Base-by-base conservation (phyloP, 2,113 vertebrate genomes). In the Rhinoptilus africanus region DNA sequence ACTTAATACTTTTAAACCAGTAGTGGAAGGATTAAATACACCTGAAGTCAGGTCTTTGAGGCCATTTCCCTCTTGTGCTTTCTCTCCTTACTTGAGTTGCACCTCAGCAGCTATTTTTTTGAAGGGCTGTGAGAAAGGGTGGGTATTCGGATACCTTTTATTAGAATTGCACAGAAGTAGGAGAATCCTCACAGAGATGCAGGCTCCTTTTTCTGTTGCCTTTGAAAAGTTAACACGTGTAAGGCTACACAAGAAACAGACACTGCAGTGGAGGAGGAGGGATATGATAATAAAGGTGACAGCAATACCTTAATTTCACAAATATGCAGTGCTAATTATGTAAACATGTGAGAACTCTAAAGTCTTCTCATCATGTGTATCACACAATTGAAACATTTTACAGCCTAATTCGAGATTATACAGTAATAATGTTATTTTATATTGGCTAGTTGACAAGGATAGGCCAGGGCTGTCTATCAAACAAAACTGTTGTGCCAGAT, bases 1-100 rank as follows among this genome's bases (percentile, higher is more conserved):
- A 97, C 97, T 97, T 93, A 97, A 97, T 97, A 96, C 97, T 98
- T 98, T 98, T 93, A 98, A 98, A 98, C 92, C 96, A 96, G 96
- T 95, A 91, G 93, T 95, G 60, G 94, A 97, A 97, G 90, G 88
- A 97, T 97, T 97, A 96, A 97, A 96, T 97, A 93, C 90, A 96
- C 94, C 89, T 24, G 12, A 94, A 97, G 96, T 95, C 85, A 79
- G 92, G 94, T 88, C 96, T 96, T 97, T 96, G 64, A 97, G 97
- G 95, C 92, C 43, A 6, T 67, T 95, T 97, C 88, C 83, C 96
- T 97, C 97, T 96, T 94, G 96, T 93, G 95, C 94, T 96, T 93
- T 83, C 89, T 91, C 91, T 94, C 85, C 85, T 97, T 96, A 89
- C 90, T 98, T 84, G 71, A 96, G 91, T 86, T 93, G 90, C 88